Base-by-base conservation (phyloP, 2,797 vertebrate genomes). In the Avahi laniger region DNA sequence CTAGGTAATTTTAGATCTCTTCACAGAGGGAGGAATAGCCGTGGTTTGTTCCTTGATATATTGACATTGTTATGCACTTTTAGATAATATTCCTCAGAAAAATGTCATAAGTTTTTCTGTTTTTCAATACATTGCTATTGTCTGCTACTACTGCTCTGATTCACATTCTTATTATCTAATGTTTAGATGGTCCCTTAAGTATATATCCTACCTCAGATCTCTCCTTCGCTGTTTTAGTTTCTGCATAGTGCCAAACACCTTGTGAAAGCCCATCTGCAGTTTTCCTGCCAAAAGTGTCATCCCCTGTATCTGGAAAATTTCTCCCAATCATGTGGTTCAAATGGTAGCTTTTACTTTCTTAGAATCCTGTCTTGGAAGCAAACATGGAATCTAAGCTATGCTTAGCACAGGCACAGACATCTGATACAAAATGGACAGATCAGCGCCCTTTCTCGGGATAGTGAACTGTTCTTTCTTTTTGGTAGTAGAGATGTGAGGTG, bases 1-100 rank as follows among this genome's bases (percentile, higher is more conserved):
- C 38, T 79, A 33, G 20, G 79, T 92, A 93, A 95, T 91, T 96
- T 97, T 97, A 96, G 81, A 75, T 83, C 38, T 22, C 15, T 89
- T 93, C 57, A 38, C 17, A 78, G 30, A 63, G 72, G 63, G 30
- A 63, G 72, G 63, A 80, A 80, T 13, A 84, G n/a, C 75, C 65
- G 91, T 94, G 54, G 63, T 30, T 83, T 38, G 46, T 72, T n/a
- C 80, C 80, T 89, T 86, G 38, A 93, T 82, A 59, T 17, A 50
- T 18, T 41, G 85, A 35, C 52, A 72, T 78, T 63, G 18, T 43
- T 59, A 50, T 30, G 5, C 2, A 59, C 5, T 5, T 89, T 67
- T 83, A 91, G 48, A 43, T 93, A 95, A 88, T 69, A 92, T 13
- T 5, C n/a, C 59, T 88, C 30, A 65, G 57, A 69, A 94, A 95